Evolutionary conservation across 2,888 invertebrate species (phyloP).

Genomic region (Eristalinus aeneus): DNA sequence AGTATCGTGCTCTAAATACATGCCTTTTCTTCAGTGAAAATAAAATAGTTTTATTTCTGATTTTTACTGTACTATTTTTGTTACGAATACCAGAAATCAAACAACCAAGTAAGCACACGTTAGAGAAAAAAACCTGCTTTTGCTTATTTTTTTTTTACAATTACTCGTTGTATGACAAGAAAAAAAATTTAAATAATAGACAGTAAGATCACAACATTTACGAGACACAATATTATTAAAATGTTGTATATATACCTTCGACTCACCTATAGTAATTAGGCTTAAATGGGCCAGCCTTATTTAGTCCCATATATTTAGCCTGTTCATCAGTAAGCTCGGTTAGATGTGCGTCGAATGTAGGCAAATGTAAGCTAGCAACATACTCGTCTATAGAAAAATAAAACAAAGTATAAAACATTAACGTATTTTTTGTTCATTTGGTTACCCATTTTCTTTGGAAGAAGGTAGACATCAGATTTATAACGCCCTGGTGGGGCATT

Average conservation of each 20-base stretch:
- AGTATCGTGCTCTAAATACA: conserved; percentile 45
- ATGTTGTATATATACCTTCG: conserved; percentile 62
- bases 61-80: no score
- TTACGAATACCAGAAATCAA: no score
- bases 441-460: conserved; percentile 98
- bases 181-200: neutral
- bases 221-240: conserved; percentile 42
- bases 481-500: conserved; percentile 97
- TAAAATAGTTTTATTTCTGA: no score
- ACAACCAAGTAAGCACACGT: no score
- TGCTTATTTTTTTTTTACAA: neutral
- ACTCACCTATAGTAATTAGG: conserved; percentile 97
- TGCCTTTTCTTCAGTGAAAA: no score
- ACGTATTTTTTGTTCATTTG: conserved; percentile 35
- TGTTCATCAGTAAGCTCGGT: conserved; percentile 98
- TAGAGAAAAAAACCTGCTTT: no score
- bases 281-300: conserved; percentile 99
- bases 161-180: neutral
- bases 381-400: conserved; percentile 88
- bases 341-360: conserved; percentile 98
- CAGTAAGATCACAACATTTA: conserved; percentile 44
- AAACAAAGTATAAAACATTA: neutral
- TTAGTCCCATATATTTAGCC: conserved; percentile 97
- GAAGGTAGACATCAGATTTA: conserved; percentile 97
- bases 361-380: conserved; percentile 97